phyloP scores from a whole-genome alignment of 2,113 vertebrate genomes.

The Eulemur rufifrons region DNA sequence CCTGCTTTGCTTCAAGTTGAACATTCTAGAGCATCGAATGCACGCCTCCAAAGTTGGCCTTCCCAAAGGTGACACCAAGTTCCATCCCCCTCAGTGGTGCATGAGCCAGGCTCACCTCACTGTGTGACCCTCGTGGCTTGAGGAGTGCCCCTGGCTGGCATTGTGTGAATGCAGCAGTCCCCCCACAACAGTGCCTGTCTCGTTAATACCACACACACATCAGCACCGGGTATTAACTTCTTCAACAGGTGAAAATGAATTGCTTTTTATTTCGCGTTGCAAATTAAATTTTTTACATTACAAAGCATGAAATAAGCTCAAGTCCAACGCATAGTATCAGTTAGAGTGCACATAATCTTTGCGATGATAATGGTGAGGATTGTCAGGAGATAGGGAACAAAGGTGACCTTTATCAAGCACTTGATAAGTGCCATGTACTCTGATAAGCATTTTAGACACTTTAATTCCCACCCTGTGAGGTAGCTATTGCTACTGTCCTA shows the following conservation, averaged over 20 bases:
- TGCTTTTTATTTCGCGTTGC: background rate
- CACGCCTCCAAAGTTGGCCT: background rate
- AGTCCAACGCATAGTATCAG: background rate
- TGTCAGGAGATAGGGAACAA: background rate
- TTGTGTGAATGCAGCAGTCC: background rate
- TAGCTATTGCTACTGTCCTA: background rate
- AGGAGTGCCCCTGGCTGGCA: background rate
- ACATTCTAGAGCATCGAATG: background rate
- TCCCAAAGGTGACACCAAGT: background rate
- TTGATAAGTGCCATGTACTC: background rate
- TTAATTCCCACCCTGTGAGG: background rate
- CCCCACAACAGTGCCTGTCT: background rate
- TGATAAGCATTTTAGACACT: background rate
- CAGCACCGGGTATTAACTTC: background rate
- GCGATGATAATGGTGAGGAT: background rate
- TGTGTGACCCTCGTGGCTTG: background rate
- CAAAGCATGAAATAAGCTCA: conserved; percentile 40
- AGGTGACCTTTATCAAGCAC: background rate
- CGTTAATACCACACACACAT: background rate
- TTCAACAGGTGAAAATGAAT: conserved; percentile 25
- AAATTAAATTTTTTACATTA: conserved; percentile 20
- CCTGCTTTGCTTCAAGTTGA: background rate
- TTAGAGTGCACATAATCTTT: background rate
- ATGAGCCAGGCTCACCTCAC: background rate
- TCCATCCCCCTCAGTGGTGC: background rate